Base-by-base conservation (phyloP, 2,797 vertebrate genomes). In the Chrysocyon brachyurus region DNA sequence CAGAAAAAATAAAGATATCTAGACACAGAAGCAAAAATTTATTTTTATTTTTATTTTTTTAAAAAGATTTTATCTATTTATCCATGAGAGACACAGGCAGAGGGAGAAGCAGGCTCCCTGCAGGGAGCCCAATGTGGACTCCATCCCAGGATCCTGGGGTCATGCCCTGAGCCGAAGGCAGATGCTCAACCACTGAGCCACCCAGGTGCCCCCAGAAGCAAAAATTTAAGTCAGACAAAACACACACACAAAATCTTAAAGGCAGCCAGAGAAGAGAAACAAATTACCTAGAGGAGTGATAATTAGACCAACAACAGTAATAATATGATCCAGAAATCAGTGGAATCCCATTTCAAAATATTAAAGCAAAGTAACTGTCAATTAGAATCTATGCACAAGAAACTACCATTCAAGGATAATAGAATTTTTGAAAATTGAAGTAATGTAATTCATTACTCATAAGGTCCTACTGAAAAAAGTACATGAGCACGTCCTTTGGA, bases 341-440 rank as follows among this genome's bases (percentile, higher is more conserved):
- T 59, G 46, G 36, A 88, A 73, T 73, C 15, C 10, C 14, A 33
- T 88, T 94, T 91, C 52, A 88, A 85, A 92, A 79, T 61, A 84
- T 31, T 73, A 54, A 87, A 91, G 61, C 46, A 70, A 88, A 84
- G 19, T 22, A 54, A 83, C 40, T 83, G 26, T 96, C 87, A 61
- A 4, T 90, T 85, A 87, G 28, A 57, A 68, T 72, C 22, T 63
- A 40, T n/a, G 36, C 81, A 82, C 40, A 70, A 87, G 40, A 77
- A 92, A 78, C n/a, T 61, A 59, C 70, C 31, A 87, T 52, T 70
- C 31, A 83, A 78, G 36, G 72, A 91, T 56, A 90, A 61, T 28
- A 56, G 17, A 86, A 46, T 87, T 56, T 52, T 73, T 61, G 31
- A 56, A 79, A 85, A 70, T 26, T 16, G 12, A 84, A 54, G 14